A percentile compares a stretch with the other conserved stretches of the same genome.
Conservation (phyloP, 1,140 invertebrate genomes). For the Neomicropteryx cornuta region DNA sequence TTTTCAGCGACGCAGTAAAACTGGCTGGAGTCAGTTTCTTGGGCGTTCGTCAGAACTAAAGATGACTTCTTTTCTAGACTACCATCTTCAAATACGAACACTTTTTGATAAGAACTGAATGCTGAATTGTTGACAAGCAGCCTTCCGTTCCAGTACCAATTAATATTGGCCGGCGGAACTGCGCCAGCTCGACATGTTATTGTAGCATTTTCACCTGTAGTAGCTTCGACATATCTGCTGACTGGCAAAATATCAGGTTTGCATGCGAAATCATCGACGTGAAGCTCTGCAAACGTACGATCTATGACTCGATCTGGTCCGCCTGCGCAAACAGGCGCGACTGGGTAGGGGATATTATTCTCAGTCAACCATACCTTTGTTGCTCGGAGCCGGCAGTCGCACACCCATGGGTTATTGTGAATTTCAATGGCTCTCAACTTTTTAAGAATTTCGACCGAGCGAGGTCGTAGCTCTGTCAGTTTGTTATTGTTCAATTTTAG, state of each 20-base stretch:
- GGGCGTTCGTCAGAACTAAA: conserved; percentile 75
- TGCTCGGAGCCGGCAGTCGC: conserved; percentile 74
- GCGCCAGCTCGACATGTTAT: conserved; percentile 70
- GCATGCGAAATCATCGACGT: conserved; percentile 78
- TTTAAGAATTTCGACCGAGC: conserved; percentile 59
- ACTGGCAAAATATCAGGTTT: conserved; percentile 68
- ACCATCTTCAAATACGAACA: conserved; percentile 69
- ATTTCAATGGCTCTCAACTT: conserved; percentile 73
- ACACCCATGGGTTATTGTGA: conserved; percentile 86
- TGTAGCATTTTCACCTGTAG: conserved; percentile 73
- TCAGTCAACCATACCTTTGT: conserved; percentile 75
- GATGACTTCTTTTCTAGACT: conserved; percentile 62
- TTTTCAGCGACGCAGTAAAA: conserved; percentile 90
- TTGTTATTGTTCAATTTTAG: conserved; percentile 75
- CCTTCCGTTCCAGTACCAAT: conserved; percentile 80
- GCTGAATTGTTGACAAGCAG: conserved; percentile 67
- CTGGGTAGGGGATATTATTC: conserved; percentile 69
- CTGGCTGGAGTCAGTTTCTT: conserved; percentile 77
- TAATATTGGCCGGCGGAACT: conserved; percentile 67
- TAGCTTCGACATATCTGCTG: conserved; percentile 63
- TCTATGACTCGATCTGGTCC: conserved; percentile 56
- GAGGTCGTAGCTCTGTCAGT: conserved; percentile 56
- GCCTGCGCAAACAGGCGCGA: conserved; percentile 60
- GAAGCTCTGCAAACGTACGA: conserved; percentile 59
- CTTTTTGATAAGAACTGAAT: conserved; percentile 69